Conservation (phyloP, 35 echinoderm and acorn worm genomes). For the Holothuria glaberrima region DNA sequence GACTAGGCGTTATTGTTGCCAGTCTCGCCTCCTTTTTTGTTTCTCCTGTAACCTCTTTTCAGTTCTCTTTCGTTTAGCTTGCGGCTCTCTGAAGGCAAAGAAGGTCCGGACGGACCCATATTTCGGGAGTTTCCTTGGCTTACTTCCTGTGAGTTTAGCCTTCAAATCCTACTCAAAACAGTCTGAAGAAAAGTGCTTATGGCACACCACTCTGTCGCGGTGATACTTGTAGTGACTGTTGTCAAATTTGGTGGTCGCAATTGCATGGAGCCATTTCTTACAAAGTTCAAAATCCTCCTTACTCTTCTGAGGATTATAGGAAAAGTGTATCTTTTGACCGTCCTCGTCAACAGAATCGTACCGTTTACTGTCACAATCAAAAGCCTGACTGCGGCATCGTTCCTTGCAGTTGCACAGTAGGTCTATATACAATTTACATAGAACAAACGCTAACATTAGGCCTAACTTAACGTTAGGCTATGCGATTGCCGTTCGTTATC, state of each 20-base stretch:
- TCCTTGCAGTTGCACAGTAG: no score
- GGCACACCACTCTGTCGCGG: constrained; percentile 6
- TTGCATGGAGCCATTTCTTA: not conserved
- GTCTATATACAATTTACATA: no score
- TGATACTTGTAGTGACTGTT: not conserved
- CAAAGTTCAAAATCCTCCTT: not conserved
- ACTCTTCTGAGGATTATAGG: not conserved
- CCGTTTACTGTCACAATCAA: not conserved
- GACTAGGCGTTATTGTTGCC: no score
- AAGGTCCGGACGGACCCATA: not conserved
- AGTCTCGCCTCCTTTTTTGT: no score
- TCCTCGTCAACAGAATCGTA: not conserved
- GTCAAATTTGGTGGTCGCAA: not conserved
- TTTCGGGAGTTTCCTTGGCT: not conserved
- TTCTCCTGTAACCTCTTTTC: no score
- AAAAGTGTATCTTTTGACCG: not conserved
- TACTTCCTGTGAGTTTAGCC: not conserved
- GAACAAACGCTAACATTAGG: no score
- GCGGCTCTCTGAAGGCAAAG: not conserved
- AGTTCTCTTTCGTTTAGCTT: no score
- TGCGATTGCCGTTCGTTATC: no score
- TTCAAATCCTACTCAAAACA: not conserved
- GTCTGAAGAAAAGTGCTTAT: not conserved
- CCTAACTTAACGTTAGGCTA: no score
- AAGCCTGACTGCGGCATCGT: not conserved